Percentiles rank a stretch among this genome's conserved stretches.
Conservation (phyloP, 2,888 invertebrate species). For the Allophyes oxyacanthae region DNA sequence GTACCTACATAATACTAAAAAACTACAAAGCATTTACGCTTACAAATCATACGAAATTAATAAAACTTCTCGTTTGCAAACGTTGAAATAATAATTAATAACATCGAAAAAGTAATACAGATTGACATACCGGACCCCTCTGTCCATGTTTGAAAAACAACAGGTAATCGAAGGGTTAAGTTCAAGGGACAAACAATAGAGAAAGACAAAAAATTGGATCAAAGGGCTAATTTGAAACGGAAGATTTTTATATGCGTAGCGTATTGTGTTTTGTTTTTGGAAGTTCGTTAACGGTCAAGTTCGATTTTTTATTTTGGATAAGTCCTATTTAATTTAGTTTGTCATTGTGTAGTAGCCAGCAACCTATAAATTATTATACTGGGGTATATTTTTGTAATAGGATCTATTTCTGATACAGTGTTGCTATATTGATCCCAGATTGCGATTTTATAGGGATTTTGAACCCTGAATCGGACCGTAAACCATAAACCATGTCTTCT, state of each 20-base stretch:
- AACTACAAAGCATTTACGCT: neutral
- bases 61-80: conserved; percentile 47
- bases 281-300: conserved; percentile 71
- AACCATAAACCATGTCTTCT: too few species aligned
- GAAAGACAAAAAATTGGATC: conserved; percentile 70
- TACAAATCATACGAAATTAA: conserved; percentile 40
- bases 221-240: conserved; percentile 77
- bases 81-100: conserved; percentile 73
- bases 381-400: neutral
- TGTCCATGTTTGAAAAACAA: conserved; percentile 69
- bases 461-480: too few species aligned
- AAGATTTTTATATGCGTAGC: conserved; percentile 69
- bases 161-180: conserved; percentile 86
- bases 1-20: too few species aligned
- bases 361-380: neutral
- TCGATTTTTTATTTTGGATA: conserved; percentile 12
- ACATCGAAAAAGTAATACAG: conserved; percentile 70
- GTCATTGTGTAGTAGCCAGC: neutral
- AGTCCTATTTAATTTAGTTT: conserved; percentile 3
- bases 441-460: too few species aligned
- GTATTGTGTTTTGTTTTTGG: conserved; percentile 64
- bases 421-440: too few species aligned
- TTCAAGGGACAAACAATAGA: conserved; percentile 71
- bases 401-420: too few species aligned
- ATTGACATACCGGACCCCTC: conserved; percentile 80